A percentile compares a stretch with the other conserved stretches of the same genome.
Conservation (phyloP, 2,113 vertebrate species). For the Amblyopsis rosae region DNA sequence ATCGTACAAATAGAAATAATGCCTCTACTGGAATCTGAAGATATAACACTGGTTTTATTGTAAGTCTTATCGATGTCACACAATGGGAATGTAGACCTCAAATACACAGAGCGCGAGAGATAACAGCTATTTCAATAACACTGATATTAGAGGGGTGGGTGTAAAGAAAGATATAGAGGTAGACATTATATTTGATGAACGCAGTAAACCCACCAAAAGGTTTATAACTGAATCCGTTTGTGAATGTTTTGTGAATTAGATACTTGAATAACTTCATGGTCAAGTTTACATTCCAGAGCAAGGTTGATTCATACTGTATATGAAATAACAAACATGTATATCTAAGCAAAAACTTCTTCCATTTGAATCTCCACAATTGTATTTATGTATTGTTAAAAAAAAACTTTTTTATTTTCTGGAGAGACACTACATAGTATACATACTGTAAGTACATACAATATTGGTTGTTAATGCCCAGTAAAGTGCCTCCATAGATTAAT, state of each 20-base stretch:
- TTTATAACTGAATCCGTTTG: too few species aligned
- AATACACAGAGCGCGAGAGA: neutral
- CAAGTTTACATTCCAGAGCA: too few species aligned
- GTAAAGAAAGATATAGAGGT: neutral
- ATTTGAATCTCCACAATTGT: too few species aligned
- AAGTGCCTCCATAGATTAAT: neutral
- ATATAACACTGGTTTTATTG: constrained; percentile 51
- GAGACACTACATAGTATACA: too few species aligned
- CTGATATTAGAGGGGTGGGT: neutral
- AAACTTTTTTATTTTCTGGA: too few species aligned
- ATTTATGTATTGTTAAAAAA: too few species aligned
- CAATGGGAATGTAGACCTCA: neutral
- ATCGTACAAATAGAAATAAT: constrained; percentile 58
- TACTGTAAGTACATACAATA: too few species aligned
- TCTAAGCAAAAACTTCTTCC: too few species aligned
- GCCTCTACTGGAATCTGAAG: constrained; percentile 40
- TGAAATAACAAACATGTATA: too few species aligned
- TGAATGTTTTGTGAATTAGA: too few species aligned
- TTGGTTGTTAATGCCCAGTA: neutral
- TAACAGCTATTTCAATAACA: constrained; percentile 26
- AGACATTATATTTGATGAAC: neutral
- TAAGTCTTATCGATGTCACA: constrained; percentile 49
- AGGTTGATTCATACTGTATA: too few species aligned
- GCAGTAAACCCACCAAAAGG: neutral
- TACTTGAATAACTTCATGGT: too few species aligned